Conservation (phyloP, 2,797 vertebrate species). For the Pteropus rufus region DNA sequence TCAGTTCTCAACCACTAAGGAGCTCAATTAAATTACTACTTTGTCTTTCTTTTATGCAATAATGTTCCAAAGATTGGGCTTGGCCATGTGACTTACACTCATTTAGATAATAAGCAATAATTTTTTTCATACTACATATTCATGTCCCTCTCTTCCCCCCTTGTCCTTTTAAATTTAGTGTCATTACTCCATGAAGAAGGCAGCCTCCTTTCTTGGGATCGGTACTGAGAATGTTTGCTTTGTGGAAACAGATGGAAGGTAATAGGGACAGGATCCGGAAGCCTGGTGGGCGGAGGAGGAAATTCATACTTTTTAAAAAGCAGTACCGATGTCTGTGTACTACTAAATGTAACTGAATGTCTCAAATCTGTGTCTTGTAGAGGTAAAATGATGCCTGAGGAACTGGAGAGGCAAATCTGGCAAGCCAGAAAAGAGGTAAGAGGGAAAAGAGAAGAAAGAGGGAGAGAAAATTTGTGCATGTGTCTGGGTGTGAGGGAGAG, state of each 20-base stretch:
- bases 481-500: not conserved
- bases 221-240: slow-evolving; percentile 88
- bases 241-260: slow-evolving; percentile 88
- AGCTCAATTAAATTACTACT: not conserved
- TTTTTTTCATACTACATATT: not conserved
- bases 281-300: not conserved
- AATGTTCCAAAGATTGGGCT: not conserved
- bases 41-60: not conserved
- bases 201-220: slow-evolving; percentile 88
- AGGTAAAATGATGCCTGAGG: slow-evolving; percentile 91
- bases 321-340: slow-evolving; percentile 55
- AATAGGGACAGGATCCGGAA: slow-evolving; percentile 53
- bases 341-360: slow-evolving; percentile 77
- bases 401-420: slow-evolving; percentile 88
- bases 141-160: not conserved
- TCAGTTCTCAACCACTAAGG: not conserved
- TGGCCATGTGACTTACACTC: not conserved
- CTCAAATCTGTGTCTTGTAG: slow-evolving; percentile 85
- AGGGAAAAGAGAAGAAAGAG: slow-evolving; percentile 32
- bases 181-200: slow-evolving; percentile 91
- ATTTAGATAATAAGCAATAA: not conserved
- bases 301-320: slow-evolving; percentile 58
- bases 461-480: not conserved
- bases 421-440: slow-evolving; percentile 87
- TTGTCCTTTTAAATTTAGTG: slow-evolving; percentile 78